These are phyloP conservation scores for Branchellion lobata DNA, from an alignment of 2,888 invertebrate species.

Conservation along the genomic window DNA sequence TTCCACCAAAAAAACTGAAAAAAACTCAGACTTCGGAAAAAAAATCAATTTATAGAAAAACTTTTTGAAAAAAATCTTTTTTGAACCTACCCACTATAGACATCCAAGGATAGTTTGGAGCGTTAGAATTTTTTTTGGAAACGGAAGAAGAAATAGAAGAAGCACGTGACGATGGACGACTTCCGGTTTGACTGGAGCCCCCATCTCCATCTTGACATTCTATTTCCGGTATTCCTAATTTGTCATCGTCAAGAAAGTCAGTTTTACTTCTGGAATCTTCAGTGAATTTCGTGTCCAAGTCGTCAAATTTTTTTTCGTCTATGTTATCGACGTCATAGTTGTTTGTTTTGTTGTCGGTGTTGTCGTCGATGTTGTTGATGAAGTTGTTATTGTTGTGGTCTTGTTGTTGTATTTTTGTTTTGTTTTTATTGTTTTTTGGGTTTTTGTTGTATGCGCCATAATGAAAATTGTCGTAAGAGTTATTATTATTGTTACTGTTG, in stretches of 20 bases:
- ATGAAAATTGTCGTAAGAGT: background rate
- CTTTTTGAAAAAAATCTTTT: too few relatives aligned
- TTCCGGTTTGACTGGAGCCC: slow-evolving; percentile 25
- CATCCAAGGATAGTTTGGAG: slow-evolving; percentile 40
- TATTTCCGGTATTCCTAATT: background rate
- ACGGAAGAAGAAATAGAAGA: slow-evolving; percentile 31
- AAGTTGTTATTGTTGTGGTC: background rate
- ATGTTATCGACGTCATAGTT: slow-evolving; percentile 2
- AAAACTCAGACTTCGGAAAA: too few relatives aligned
- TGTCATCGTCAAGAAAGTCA: slow-evolving; percentile 3
- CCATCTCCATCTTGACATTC: slow-evolving; percentile 28
- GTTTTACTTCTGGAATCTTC: background rate
- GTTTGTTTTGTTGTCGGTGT: slow-evolving; percentile 26
- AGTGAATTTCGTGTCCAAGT: background rate
- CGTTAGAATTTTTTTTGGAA: background rate
- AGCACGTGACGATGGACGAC: slow-evolving; percentile 32
- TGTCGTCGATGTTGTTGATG: slow-evolving; percentile 10
- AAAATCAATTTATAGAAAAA: too few relatives aligned
- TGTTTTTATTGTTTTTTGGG: background rate
- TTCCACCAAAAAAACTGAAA: too few relatives aligned
- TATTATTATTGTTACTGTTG: slow-evolving; percentile 22
- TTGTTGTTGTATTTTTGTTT: background rate
- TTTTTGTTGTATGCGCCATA: background rate
- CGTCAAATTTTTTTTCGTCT: background rate
- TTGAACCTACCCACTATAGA: slow-evolving; percentile 26